Evolutionary conservation across 2,797 vertebrate species (phyloP).

Genomic region (Halcyon smyrnensis): DNA sequence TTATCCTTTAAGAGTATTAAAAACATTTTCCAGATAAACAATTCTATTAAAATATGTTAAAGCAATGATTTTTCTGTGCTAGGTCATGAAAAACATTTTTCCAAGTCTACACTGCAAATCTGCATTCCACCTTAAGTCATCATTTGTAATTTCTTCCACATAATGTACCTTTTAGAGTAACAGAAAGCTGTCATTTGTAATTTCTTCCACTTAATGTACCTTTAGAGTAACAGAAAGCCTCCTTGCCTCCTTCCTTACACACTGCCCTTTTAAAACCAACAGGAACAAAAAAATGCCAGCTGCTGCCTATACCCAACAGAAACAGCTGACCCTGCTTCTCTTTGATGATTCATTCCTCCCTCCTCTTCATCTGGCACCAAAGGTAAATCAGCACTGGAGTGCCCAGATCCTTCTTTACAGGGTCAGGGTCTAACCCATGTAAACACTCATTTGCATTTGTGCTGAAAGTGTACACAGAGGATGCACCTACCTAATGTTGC

Average conservation of each 20-base stretch:
- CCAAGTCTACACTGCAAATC: constrained; percentile 51
- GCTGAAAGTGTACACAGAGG: rapidly evolving
- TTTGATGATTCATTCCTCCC: background rate
- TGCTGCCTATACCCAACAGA: background rate
- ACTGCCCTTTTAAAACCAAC: background rate
- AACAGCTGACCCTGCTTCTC: background rate
- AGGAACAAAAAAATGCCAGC: constrained; percentile 10
- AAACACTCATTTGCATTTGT: background rate
- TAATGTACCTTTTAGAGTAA: background rate
- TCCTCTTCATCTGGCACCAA: background rate
- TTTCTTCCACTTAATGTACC: background rate
- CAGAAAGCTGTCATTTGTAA: constrained; percentile 5
- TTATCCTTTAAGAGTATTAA: constrained; percentile 77
- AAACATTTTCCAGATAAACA: constrained; percentile 69
- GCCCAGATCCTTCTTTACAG: background rate
- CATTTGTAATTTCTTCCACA: background rate
- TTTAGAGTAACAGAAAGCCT: constrained; percentile 2
- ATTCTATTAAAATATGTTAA: constrained; percentile 63
- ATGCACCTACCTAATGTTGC: background rate
- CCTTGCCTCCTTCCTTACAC: background rate
- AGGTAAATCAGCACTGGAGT: background rate
- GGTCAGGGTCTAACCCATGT: background rate
- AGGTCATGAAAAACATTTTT: constrained; percentile 61
- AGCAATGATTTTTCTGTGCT: constrained; percentile 39
- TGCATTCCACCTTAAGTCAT: constrained; percentile 42